Evolutionary conservation across 2,797 vertebrate species (phyloP).

Genomic region (Jordanella pulchra): DNA sequence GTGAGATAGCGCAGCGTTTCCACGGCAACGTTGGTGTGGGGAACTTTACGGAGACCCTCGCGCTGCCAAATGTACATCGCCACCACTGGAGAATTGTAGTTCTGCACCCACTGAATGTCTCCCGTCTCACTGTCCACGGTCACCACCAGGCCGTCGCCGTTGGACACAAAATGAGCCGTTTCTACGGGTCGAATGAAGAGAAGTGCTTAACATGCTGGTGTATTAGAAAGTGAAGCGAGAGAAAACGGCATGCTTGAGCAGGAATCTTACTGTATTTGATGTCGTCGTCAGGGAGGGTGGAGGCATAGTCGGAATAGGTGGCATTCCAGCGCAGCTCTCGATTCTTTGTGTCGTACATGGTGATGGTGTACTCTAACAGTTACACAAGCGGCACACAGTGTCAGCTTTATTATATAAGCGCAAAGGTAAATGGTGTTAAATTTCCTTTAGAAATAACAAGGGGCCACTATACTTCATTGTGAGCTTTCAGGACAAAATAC

Average conservation of each 20-base stretch:
- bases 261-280: conserved; percentile 89
- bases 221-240: not conserved
- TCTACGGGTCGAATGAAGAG: conserved; percentile 70
- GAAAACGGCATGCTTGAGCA: accelerated
- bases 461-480: conserved; percentile 7
- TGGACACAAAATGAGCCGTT: conserved; percentile 97
- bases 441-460: conserved; percentile 14
- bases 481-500: conserved; percentile 1
- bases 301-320: conserved; percentile 96
- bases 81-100: conserved; percentile 96
- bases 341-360: conserved; percentile 98
- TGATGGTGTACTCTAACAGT: conserved; percentile 93
- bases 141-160: conserved; percentile 96
- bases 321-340: conserved; percentile 96
- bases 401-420: conserved; percentile 14
- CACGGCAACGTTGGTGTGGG: conserved; percentile 92
- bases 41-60: conserved; percentile 90
- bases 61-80: conserved; percentile 97
- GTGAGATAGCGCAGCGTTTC: conserved; percentile 97
- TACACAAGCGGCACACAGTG: conserved; percentile 12
- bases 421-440: conserved; percentile 4
- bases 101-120: conserved; percentile 94
- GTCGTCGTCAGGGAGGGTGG: conserved; percentile 90
- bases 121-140: conserved; percentile 96
- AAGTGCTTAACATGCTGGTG: not conserved